Conservation (phyloP, 2,888 invertebrate species). For the Gnatocerus cornutus region DNA sequence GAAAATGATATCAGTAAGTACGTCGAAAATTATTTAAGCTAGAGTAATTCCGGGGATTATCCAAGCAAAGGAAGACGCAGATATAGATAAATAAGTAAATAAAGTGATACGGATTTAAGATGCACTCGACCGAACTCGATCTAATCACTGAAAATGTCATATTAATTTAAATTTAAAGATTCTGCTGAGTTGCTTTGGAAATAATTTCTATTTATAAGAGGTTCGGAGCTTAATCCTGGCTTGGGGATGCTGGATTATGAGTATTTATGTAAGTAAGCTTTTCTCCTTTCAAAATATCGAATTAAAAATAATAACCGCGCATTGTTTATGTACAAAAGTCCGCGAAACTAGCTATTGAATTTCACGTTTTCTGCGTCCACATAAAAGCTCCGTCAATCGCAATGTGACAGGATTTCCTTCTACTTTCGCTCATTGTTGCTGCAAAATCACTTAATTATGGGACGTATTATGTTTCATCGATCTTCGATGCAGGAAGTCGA, state of each 20-base stretch:
- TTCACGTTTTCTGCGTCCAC: conserved; percentile 59
- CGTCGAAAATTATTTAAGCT: neutral
- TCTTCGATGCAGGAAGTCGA: conserved; percentile 46
- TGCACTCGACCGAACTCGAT: conserved; percentile 25
- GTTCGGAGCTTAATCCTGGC: conserved; percentile 48
- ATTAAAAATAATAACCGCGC: conserved; percentile 32
- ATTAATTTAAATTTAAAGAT: conserved; percentile 57
- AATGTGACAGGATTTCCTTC: conserved; percentile 51
- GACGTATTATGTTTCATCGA: conserved; percentile 49
- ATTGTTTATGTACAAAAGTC: conserved; percentile 4
- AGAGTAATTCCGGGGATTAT: conserved; percentile 4
- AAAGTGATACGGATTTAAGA: conserved; percentile 41
- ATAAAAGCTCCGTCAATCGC: conserved; percentile 60
- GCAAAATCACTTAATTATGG: conserved; percentile 44
- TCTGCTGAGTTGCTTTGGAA: conserved; percentile 50
- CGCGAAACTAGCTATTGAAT: conserved; percentile 48
- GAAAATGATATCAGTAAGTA: conserved; percentile 11
- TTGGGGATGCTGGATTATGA: conserved; percentile 36
- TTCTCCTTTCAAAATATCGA: neutral
- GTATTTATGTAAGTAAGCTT: conserved; percentile 39
- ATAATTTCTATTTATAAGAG: conserved; percentile 53
- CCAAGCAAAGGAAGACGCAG: conserved; percentile 17
- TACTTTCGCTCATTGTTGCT: conserved; percentile 47
- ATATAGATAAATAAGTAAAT: conserved; percentile 45
- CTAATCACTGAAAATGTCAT: conserved; percentile 53